Conservation (phyloP, 2,113 vertebrate species). For the Anas platyrhynchos region DNA sequence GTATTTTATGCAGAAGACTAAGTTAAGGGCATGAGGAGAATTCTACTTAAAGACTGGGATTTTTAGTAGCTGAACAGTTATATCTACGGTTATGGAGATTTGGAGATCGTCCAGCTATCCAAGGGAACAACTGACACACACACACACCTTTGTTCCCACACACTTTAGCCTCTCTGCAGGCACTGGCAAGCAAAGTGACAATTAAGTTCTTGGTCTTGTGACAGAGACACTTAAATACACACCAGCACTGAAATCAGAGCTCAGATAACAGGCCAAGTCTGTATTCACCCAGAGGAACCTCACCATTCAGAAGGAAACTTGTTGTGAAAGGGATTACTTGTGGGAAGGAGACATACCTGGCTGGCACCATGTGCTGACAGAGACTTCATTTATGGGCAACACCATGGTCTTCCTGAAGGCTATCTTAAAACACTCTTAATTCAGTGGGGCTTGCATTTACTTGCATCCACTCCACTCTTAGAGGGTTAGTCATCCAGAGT, state of each 20-base stretch:
- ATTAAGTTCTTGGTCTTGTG: conserved; percentile 12
- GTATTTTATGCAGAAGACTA: conserved; percentile 22
- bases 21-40: conserved; percentile 18
- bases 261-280: not conserved
- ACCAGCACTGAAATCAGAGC: not conserved
- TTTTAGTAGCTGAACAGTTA: not conserved
- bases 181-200: not conserved
- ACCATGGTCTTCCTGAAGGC: not conserved
- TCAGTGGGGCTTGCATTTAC: not conserved
- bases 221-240: conserved; percentile 2
- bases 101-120: not conserved
- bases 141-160: not conserved
- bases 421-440: not conserved
- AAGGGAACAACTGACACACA: not conserved
- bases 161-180: not conserved
- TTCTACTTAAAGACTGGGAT: not conserved
- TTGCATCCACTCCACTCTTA: not conserved
- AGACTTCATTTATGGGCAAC: not conserved
- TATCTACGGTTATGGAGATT: not conserved
- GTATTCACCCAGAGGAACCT: not conserved
- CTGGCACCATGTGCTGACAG: not conserved
- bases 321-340: not conserved
- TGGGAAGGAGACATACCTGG: not conserved
- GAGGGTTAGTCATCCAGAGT: not conserved
- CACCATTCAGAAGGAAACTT: not conserved